Evolutionary conservation across 2,888 invertebrate species (phyloP).

Genomic region (Fabriciana adippe): DNA sequence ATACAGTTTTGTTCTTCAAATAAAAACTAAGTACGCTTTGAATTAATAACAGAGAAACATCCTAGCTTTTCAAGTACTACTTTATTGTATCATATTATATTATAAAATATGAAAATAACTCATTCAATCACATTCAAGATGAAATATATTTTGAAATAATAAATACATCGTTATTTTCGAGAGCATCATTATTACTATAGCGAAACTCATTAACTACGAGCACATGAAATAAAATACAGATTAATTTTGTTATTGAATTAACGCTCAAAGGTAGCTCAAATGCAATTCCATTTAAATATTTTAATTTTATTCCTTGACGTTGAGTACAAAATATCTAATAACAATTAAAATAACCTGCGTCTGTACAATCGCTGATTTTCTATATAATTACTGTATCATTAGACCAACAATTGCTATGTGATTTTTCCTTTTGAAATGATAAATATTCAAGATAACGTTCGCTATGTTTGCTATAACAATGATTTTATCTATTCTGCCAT

Average conservation of each 20-base stretch:
- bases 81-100: slow-evolving; percentile 10
- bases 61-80: slow-evolving; percentile 17
- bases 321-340: slow-evolving; percentile 1
- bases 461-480: slow-evolving; percentile 10
- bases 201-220: slow-evolving; percentile 12
- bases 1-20: slow-evolving; percentile 17
- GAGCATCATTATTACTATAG: slow-evolving; percentile 15
- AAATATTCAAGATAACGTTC: slow-evolving; percentile 12
- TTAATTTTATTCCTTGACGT: not conserved
- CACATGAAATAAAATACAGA: slow-evolving; percentile 8
- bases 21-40: slow-evolving; percentile 14
- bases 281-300: slow-evolving; percentile 9
- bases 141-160: slow-evolving; percentile 19
- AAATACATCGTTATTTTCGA: slow-evolving; percentile 22
- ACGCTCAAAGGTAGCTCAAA: slow-evolving; percentile 12
- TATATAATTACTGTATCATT: slow-evolving; percentile 6
- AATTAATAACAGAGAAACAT: slow-evolving; percentile 17
- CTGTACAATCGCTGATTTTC: not conserved
- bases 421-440: slow-evolving; percentile 10
- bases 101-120: slow-evolving; percentile 16
- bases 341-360: not conserved
- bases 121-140: slow-evolving; percentile 20
- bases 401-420: slow-evolving; percentile 6
- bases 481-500: slow-evolving; percentile 14
- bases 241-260: slow-evolving; percentile 16